A percentile compares a stretch with the other conserved stretches of the same genome.
These are phyloP conservation scores for Scartelaos histophorus DNA, from an alignment of 2,113 vertebrate genomes.

Conservation along the genomic window DNA sequence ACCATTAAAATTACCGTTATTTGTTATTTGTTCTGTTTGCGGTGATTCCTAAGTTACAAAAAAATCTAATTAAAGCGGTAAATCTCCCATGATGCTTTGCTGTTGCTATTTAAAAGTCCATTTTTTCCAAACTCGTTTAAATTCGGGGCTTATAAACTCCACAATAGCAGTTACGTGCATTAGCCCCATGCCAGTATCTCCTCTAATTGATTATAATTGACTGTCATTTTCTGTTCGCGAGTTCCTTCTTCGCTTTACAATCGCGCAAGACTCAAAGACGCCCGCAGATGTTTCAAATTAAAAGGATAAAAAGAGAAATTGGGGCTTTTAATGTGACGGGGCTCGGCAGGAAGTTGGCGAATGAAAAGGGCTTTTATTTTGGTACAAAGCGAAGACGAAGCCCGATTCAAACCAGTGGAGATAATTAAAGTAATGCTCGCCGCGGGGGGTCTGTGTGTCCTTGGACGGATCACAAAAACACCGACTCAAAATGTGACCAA, in stretches of 20 bases:
- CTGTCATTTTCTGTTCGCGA: neutral
- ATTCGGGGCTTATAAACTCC: neutral
- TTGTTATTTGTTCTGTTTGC: no score
- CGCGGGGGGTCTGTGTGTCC: neutral
- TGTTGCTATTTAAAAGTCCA: neutral
- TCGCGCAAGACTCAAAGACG: neutral
- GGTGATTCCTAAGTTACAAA: no score
- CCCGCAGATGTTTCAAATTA: conserved; percentile 11
- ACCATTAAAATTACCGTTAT: no score
- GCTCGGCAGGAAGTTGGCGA: neutral
- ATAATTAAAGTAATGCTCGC: neutral
- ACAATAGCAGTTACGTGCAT: neutral
- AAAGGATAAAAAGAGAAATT: neutral
- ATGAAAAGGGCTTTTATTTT: neutral
- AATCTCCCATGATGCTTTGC: neutral
- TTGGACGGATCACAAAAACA: neutral
- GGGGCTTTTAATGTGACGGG: conserved; percentile 5
- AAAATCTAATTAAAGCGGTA: neutral
- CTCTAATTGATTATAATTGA: conserved; percentile 1
- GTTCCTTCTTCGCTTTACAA: neutral
- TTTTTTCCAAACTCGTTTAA: conserved; percentile 13
- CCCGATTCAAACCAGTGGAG: neutral
- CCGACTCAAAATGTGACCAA: neutral
- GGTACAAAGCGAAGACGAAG: neutral
- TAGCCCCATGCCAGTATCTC: neutral